Base-by-base conservation (phyloP, 2,888 invertebrate genomes). In the Pandemis cinnamomeana region DNA sequence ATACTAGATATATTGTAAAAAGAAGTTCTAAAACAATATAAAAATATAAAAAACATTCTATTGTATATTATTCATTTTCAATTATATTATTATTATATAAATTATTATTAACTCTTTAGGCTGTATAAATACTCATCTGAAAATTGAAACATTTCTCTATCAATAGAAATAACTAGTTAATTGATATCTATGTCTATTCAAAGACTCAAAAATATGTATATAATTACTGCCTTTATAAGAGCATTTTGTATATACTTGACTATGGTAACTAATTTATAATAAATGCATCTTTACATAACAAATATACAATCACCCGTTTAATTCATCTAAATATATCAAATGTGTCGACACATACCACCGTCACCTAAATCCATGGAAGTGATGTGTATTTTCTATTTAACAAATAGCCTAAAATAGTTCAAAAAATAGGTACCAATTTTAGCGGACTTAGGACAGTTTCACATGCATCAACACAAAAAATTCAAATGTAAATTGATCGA, bases 241-340 rank as follows among this genome's bases (percentile, higher is more conserved):
- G 7, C 53, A 20, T 13, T 20, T n/a, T 8, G 44, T n/a, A 15
- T n/a, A n/a, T 53, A n/a, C 1, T 48, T 1, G 46, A 48, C 27
- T 36, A 36, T 36, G 27, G 27, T 51, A 58, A 55, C 55, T 63
- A 53, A 53, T 46, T 42, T 36, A 36, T 36, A 67, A 20, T 42
- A 72, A 72, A 72, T 72, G 72, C 68, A 51, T 48, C 27, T 36
- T 36, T 48, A 64, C 36, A 13, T 60, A 36, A 3, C 5, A 41
- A 64, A 48, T n/a, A n/a, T n/a, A n/a, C n/a, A n/a, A n/a, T n/a
- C n/a, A n/a, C n/a, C 10, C 48, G 8, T 13, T 44, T 1, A 27
- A 27, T 27, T 27, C 27, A 27, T 27, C 27, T 27, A 27, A 27
- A 27, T 27, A 27, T 27, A 27, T 27, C 27, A 27, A 27, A 27